Evolutionary conservation across 2,888 invertebrate species (phyloP), one percentile per base, ranked within the genome.

Genomic region (Pterostichus madidus): DNA sequence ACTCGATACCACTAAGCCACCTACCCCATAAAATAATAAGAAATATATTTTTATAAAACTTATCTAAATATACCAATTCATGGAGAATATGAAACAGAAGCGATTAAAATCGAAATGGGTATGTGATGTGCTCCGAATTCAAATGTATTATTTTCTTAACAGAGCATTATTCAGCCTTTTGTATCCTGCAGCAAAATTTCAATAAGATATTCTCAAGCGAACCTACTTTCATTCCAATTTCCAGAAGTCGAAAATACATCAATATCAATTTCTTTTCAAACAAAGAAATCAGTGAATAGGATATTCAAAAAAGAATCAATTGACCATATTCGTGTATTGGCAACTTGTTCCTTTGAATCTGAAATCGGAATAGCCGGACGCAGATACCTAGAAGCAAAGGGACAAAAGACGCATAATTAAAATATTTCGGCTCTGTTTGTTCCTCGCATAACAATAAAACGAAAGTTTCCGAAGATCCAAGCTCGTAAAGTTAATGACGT

Each of bases 401-500:
- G 11, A 77, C 77, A 77, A 53, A 68, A 77, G 77, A 39, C 53
- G 77, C 56, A 77, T 77, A 79, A 79, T 79, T 68, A 79, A 61
- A 79, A 79, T 79, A 79, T 79, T 79, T 79, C 64, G 79, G 35
- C 49, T 79, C 64, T 52, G 49, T 79, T 77, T 77, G 53, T 44
- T 49, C 44, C 15, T 46, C 46, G 46, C 49, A 68, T 79, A 79
- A 79, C 79, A 79, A 46, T 79, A 79, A 79, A 79, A 68, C 49
- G 46, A 64, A 64, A 64, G 53, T 79, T 79, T 52, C 79, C 79
- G 68, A 79, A 79, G 68, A 68, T 64, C 68, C 32, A 0, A 4
- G 53, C 80, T 75, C 81, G 81, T 81, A 81, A 81, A 81, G 39
- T 81, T 81, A 81, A 81, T 81, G 81, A 81, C 59, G 81, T 81